phyloP scores from a whole-genome alignment of 2,888 invertebrate genomes.

The Phyllotreta striolata region DNA sequence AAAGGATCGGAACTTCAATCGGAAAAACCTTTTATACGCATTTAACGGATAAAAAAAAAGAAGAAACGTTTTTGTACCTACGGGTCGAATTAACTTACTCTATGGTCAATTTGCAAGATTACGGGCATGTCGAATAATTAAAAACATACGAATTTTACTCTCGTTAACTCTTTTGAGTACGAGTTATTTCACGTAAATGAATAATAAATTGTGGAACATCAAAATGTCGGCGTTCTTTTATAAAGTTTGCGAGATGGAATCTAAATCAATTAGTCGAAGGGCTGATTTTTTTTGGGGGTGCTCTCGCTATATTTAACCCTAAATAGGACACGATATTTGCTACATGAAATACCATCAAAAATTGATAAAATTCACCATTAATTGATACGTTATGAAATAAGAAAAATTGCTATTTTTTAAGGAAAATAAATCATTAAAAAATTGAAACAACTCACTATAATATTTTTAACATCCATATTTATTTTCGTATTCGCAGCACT shows the following conservation, averaged over 20 bases:
- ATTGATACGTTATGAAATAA: too few relatives aligned
- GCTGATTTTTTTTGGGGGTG: conserved; percentile 13
- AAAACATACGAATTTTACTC: conserved; percentile 54
- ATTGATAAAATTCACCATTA: background rate
- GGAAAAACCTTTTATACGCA: conserved; percentile 10
- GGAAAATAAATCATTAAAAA: too few relatives aligned
- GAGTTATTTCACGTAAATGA: conserved; percentile 54
- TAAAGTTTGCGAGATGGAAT: conserved; percentile 39
- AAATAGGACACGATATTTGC: too few relatives aligned
- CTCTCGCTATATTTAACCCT: too few relatives aligned
- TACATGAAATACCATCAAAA: too few relatives aligned
- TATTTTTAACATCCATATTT: too few relatives aligned
- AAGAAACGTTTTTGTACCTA: conserved; percentile 45
- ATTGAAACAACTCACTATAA: too few relatives aligned
- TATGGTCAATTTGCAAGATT: conserved; percentile 57
- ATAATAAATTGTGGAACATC: conserved; percentile 56
- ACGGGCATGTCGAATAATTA: conserved; percentile 56
- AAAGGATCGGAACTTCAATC: conserved; percentile 11
- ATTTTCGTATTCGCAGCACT: too few relatives aligned
- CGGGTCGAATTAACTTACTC: conserved; percentile 46
- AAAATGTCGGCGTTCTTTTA: conserved; percentile 53
- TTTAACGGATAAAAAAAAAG: too few relatives aligned
- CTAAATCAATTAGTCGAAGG: conserved; percentile 36
- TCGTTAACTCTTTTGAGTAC: conserved; percentile 49
- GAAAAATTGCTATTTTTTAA: too few relatives aligned